Base-by-base conservation (phyloP, 2,113 vertebrate genomes). In the Gulo gulo region DNA sequence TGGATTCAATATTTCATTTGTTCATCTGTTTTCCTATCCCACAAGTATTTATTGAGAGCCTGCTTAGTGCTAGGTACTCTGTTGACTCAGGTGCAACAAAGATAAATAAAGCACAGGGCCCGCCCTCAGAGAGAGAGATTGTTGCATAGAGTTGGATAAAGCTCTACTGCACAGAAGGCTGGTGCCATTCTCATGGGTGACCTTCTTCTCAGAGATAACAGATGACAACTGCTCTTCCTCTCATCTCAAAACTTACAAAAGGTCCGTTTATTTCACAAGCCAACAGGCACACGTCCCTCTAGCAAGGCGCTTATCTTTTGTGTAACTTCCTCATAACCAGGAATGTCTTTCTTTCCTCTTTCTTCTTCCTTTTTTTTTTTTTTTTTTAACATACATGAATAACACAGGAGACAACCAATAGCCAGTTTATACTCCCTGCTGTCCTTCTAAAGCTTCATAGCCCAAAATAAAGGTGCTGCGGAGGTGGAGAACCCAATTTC, bases 391-490 rank as follows among this genome's bases (percentile, higher is more conserved):
- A 57, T 89, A 92, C 87, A 81, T 95, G 96, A 88, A 96, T 94
- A 97, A 95, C 14, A 94, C 29, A 89, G 69, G 36, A 69, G 59
- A 94, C 34, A 95, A 67, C 45, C 87, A 84, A 71, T 96, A 95
- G 87, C 90, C 78, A 50, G 91, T 94, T 96, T 94, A 81, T 92
- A 96, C 79, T 97, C 93, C 95, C 92, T 92, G 92, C 95, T 97
- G 96, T 97, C 97, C 97, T 98, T 97, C 94, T 82, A 96, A 94
- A 97, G 91, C 45, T 96, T 92, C 69, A 85, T 14, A 84, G 88
- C 96, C 92, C 85, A 98, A 98, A 98, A 98, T 98, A 98, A 98
- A 98, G 97, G 94, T 97, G 96, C 87, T 96, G 94, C 39, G 97
- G 97, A 97, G 97, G 97, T 98, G 97, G 97, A 97, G 80, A 96